These are phyloP conservation scores for Agonum fuliginosum DNA, from an alignment of 2,888 invertebrate species.

Conservation along the genomic window DNA sequence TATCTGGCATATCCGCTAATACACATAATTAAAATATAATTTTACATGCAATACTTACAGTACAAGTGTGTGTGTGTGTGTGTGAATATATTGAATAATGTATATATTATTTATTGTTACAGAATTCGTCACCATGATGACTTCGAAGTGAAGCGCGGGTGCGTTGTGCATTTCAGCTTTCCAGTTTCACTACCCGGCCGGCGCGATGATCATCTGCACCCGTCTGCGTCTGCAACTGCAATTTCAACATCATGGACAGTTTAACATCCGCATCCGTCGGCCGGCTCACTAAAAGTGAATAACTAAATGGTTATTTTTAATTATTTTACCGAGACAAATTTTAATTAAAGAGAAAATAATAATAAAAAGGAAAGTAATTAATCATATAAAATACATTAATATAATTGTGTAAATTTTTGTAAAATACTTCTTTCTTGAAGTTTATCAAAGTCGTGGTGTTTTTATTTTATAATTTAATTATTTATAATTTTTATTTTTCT, in stretches of 20 bases:
- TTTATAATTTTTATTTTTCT: conserved; percentile 60
- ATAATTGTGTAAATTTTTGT: conserved; percentile 74
- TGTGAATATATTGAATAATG: conserved; percentile 28
- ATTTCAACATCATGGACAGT: conserved; percentile 51
- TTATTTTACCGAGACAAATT: conserved; percentile 62
- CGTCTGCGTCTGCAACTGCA: conserved; percentile 66
- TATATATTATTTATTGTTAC: conserved; percentile 75
- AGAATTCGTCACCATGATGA: conserved; percentile 99
- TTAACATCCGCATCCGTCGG: conserved; percentile 65
- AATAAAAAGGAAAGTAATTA: conserved; percentile 59
- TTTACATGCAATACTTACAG: no score
- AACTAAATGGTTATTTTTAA: conserved; percentile 65
- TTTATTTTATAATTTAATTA: conserved; percentile 52
- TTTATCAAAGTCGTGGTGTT: conserved; percentile 43
- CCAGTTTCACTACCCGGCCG: conserved; percentile 73
- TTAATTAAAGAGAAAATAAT: conserved; percentile 60
- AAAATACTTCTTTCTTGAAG: conserved; percentile 70
- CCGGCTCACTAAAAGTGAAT: conserved; percentile 71
- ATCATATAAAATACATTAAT: conserved; percentile 65
- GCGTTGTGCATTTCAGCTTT: conserved; percentile 75
- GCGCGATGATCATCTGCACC: conserved; percentile 64
- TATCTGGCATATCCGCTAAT: no score
- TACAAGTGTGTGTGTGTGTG: no score
- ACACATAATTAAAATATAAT: no score
- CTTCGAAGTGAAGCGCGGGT: conserved; percentile 95